phyloP scores from a whole-genome alignment of 2,797 vertebrate species.

The Takifugu rubripes region DNA sequence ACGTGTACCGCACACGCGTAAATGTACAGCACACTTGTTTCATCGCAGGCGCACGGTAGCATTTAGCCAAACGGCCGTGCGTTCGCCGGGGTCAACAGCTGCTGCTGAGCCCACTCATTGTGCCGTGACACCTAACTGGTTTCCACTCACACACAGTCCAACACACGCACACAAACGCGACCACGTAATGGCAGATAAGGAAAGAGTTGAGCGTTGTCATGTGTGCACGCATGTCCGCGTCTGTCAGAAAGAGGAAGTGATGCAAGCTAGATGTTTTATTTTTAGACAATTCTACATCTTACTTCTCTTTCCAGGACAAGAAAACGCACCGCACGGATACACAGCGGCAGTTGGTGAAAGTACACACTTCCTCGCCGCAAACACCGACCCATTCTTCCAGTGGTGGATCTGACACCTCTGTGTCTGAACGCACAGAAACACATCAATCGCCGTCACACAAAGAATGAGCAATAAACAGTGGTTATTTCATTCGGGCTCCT shows the following conservation, averaged over 20 bases:
- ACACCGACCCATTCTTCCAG: constrained; percentile 54
- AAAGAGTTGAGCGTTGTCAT: constrained; percentile 47
- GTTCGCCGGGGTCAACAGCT: constrained; percentile 53
- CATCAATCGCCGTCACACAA: not conserved
- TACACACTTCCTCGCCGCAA: constrained; percentile 56
- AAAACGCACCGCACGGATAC: constrained; percentile 20
- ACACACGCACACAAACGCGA: constrained; percentile 25
- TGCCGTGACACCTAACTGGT: constrained; percentile 64
- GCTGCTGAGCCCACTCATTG: constrained; percentile 59
- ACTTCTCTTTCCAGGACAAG: constrained; percentile 71
- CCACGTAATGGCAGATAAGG: constrained; percentile 57
- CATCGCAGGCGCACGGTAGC: constrained; percentile 39
- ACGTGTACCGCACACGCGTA: not conserved
- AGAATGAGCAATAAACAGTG: not conserved
- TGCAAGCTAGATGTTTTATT: constrained; percentile 65
- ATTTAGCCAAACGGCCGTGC: constrained; percentile 19
- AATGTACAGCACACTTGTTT: not conserved
- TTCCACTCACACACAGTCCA: constrained; percentile 47
- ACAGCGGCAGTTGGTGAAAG: constrained; percentile 49
- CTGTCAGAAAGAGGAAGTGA: constrained; percentile 70
- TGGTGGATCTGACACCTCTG: constrained; percentile 25
- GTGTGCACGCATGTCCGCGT: constrained; percentile 18
- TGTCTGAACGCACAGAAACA: not conserved
- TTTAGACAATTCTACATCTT: constrained; percentile 65
- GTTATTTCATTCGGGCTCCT: too few relatives aligned